Evolutionary conservation across 2,888 invertebrate genomes (phyloP).

Genomic region (Xestia xanthographa): DNA sequence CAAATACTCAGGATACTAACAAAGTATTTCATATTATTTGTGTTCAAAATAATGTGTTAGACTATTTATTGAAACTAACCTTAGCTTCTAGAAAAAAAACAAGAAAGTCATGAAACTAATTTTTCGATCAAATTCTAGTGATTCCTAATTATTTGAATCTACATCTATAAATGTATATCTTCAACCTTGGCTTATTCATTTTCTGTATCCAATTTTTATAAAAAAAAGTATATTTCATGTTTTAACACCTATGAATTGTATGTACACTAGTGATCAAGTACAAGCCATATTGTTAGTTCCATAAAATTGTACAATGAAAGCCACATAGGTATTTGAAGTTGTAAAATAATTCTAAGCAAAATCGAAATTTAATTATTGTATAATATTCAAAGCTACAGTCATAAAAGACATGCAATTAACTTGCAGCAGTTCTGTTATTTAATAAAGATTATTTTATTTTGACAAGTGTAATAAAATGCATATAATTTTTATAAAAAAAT

Average conservation of each 20-base stretch:
- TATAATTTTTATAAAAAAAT: slow-evolving; percentile 88
- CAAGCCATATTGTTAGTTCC: slow-evolving; percentile 86
- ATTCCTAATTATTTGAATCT: slow-evolving; percentile 61
- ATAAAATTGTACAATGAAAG: slow-evolving; percentile 78
- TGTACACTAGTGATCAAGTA: slow-evolving; percentile 76
- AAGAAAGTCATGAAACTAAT: slow-evolving; percentile 46
- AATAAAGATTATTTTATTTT: slow-evolving; percentile 80
- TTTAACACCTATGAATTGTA: slow-evolving; percentile 66
- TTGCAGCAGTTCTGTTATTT: slow-evolving; percentile 63
- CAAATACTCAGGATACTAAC: slow-evolving; percentile 76
- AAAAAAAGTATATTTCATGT: slow-evolving; percentile 54
- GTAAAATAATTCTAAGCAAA: slow-evolving; percentile 69
- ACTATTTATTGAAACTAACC: slow-evolving; percentile 68
- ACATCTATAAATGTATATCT: slow-evolving; percentile 36
- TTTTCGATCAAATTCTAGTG: slow-evolving; percentile 61
- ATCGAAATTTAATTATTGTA: slow-evolving; percentile 54
- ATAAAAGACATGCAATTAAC: slow-evolving; percentile 74
- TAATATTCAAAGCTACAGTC: slow-evolving; percentile 58
- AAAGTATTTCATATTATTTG: slow-evolving; percentile 53
- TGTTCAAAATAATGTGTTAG: slow-evolving; percentile 59
- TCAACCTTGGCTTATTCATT: slow-evolving; percentile 45
- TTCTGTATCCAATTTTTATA: slow-evolving; percentile 51
- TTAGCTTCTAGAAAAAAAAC: slow-evolving; percentile 44
- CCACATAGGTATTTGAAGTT: slow-evolving; percentile 73
- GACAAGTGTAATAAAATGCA: slow-evolving; percentile 85